These are phyloP conservation scores for Ips typographus DNA, from an alignment of 1,140 invertebrate species.

Conservation along the genomic window DNA sequence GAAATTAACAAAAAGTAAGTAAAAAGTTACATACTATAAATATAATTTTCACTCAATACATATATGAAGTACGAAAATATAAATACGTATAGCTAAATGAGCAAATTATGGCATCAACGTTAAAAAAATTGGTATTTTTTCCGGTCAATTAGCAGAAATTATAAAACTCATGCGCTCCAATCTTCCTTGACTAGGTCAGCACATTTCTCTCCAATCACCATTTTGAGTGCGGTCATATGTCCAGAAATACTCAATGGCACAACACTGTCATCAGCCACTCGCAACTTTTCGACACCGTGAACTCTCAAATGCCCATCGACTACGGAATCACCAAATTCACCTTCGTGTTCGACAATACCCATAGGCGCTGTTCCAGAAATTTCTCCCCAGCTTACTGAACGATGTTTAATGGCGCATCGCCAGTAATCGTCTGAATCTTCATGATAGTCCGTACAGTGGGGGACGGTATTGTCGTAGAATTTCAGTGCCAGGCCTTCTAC, in stretches of 20 bases:
- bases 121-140: background rate
- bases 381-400: conserved; percentile 5
- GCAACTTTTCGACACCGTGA: conserved; percentile 55
- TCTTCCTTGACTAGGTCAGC: conserved; percentile 74
- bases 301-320: conserved; percentile 56
- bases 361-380: conserved; percentile 60
- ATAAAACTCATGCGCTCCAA: conserved; percentile 50
- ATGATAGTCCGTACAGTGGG: conserved; percentile 37
- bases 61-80: too few species aligned
- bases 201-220: conserved; percentile 87
- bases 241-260: conserved; percentile 71
- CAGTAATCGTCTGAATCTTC: conserved; percentile 42
- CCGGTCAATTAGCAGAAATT: background rate
- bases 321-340: conserved; percentile 56
- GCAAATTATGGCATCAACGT: background rate
- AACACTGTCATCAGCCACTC: conserved; percentile 75
- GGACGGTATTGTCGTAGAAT: conserved; percentile 29
- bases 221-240: conserved; percentile 71
- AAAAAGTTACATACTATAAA: too few species aligned
- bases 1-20: too few species aligned
- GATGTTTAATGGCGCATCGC: conserved; percentile 39
- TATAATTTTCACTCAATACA: too few species aligned
- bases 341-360: conserved; percentile 70
- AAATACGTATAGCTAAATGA: too few species aligned
- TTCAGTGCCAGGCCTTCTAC: conserved; percentile 38